These are phyloP conservation scores for Lapara coniferarum DNA, from an alignment of 2,888 invertebrate genomes.

Conservation along the genomic window DNA sequence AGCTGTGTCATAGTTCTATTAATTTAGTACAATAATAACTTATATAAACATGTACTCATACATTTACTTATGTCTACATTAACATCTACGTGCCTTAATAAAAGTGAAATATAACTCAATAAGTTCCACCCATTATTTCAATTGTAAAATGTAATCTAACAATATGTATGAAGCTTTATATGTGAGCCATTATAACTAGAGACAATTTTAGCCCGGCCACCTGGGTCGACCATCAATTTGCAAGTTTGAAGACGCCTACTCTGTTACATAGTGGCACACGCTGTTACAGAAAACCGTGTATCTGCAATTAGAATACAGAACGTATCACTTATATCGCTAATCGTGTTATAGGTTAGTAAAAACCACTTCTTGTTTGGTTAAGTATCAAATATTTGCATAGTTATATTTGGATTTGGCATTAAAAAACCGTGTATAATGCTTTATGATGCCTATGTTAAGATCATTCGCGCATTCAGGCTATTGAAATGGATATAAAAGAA, in stretches of 20 bases:
- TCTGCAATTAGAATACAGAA: slow-evolving; percentile 28
- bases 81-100: neutral
- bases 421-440: too few relatives aligned
- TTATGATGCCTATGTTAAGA: too few relatives aligned
- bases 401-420: too few relatives aligned
- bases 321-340: too few relatives aligned
- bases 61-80: neutral
- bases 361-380: neutral
- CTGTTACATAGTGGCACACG: slow-evolving; percentile 45
- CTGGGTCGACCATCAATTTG: slow-evolving; percentile 52
- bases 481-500: neutral
- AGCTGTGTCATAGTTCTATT: too few relatives aligned
- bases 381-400: slow-evolving; percentile 5
- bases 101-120: neutral
- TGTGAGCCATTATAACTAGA: slow-evolving; percentile 36
- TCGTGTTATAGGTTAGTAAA: neutral
- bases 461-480: too few relatives aligned
- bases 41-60: too few relatives aligned
- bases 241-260: slow-evolving; percentile 58
- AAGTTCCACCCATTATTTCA: neutral
- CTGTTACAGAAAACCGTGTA: slow-evolving; percentile 39
- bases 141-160: slow-evolving; percentile 19
- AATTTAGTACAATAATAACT: too few relatives aligned
- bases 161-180: slow-evolving; percentile 42
- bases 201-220: slow-evolving; percentile 53